Evolutionary conservation across 2,113 vertebrate species (phyloP).

Genomic region (Rhadina sibilatrix): DNA sequence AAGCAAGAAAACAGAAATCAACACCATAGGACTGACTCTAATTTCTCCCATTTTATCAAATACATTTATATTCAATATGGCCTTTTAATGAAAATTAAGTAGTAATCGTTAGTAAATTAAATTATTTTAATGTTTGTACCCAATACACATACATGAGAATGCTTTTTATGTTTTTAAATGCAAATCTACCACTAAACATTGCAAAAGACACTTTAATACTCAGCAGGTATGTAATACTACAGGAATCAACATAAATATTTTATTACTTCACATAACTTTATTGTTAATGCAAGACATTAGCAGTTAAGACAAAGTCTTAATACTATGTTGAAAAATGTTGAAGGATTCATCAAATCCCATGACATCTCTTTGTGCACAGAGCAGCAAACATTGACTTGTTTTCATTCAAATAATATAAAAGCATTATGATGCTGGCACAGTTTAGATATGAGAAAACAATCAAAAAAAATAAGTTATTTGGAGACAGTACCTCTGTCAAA

Average conservation of each 20-base stretch:
- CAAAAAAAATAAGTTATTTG: not conserved
- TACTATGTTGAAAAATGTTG: not conserved
- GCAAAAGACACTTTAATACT: not conserved
- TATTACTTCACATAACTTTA: not conserved
- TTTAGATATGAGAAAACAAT: not conserved
- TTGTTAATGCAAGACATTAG: not conserved
- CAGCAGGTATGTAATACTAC: not conserved
- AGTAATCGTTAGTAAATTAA: not conserved
- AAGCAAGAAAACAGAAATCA: not conserved
- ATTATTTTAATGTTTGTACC: not conserved
- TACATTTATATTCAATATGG: not conserved
- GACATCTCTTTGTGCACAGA: not conserved
- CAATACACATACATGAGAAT: not conserved
- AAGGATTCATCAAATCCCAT: not conserved
- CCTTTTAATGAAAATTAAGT: not conserved
- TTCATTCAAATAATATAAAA: not conserved
- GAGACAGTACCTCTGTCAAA: not conserved
- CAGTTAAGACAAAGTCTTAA: not conserved
- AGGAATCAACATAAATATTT: not conserved
- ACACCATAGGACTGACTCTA: not conserved
- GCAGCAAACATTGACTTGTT: not conserved
- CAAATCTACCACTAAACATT: not conserved
- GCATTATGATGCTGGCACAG: not conserved
- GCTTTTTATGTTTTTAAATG: not conserved
- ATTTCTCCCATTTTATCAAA: not conserved